A percentile compares a stretch with the other conserved stretches of the same genome.
phyloP scores from a whole-genome alignment of 1,140 invertebrate species.

The Plectrocnemia conspersa region DNA sequence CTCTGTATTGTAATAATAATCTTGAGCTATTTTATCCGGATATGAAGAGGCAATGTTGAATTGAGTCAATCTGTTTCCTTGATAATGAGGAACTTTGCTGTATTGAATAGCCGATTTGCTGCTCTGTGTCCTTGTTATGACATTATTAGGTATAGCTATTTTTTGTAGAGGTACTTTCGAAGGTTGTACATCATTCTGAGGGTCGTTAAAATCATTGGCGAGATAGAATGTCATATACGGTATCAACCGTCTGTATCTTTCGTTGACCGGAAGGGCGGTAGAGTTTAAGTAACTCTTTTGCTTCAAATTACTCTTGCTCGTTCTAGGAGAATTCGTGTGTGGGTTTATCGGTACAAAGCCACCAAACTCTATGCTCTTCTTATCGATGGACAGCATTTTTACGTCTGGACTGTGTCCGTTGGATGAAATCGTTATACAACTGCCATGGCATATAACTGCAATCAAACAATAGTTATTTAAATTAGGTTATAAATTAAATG shows the following conservation, averaged over 20 bases:
- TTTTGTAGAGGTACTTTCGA: conserved; percentile 44
- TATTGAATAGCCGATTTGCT: conserved; percentile 41
- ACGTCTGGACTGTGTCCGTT: conserved; percentile 50
- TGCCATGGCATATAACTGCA: conserved; percentile 39
- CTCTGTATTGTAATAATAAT: conserved; percentile 22
- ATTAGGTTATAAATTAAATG: no score
- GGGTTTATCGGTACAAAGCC: conserved; percentile 37
- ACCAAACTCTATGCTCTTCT: conserved; percentile 36
- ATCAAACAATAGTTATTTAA: conserved; percentile 38
- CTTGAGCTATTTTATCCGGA: conserved; percentile 44
- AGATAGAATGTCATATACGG: conserved; percentile 78
- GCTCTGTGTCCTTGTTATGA: conserved; percentile 37
- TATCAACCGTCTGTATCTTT: conserved; percentile 68
- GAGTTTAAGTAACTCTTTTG: conserved; percentile 34
- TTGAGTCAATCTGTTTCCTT: conserved; percentile 48
- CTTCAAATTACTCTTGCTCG: conserved; percentile 32
- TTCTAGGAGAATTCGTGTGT: conserved; percentile 18
- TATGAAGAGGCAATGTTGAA: conserved; percentile 49
- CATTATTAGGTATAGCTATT: conserved; percentile 42
- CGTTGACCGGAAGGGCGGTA: conserved; percentile 48
- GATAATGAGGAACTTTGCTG: conserved; percentile 46
- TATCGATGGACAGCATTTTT: conserved; percentile 44
- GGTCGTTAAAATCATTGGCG: conserved; percentile 54
- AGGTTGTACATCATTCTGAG: conserved; percentile 38
- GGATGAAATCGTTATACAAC: conserved; percentile 43